Evolutionary conservation across 2,888 invertebrate genomes (phyloP), one percentile per base, ranked within the genome.

Genomic region (Hypena proboscidalis): DNA sequence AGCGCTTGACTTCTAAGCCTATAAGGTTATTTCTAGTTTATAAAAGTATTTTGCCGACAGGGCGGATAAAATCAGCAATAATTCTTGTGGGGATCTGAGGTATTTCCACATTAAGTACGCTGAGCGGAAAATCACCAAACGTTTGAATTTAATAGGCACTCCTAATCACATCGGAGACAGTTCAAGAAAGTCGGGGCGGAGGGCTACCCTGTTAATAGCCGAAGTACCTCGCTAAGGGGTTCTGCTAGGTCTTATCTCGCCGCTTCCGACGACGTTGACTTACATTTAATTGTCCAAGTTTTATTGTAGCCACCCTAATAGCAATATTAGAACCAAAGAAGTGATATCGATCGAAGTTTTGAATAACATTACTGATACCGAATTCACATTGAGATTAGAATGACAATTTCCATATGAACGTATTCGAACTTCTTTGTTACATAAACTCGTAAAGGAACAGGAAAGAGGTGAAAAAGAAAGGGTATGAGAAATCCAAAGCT

Each of bases 201-300:
- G 60, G 74, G 81, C 68, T 76, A 78, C 84, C 82, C 78, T 80
- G 76, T 77, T 85, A 85, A 83, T 84, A 81, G 85, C 78, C 76
- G 73, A 77, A 83, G 84, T 82, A 78, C 77, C 67, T 70, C 74
- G 76, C 73, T 70, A 75, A 79, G 79, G 83, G 80, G 80, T 74
- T 78, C 74, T 77, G 68, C 77, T 76, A 78, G 80, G 79, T 82
- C 85, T 87, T 88, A 88, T 88, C 87, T 85, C 65, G 70, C 75
- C 70, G 72, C 74, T 74, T 70, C 81, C 82, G 73, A 76, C 79
- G 76, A 70, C 82, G 74, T 75, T 77, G 80, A 85, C 80, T 87
- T 82, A 85, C 84, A 81, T 88, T 87, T 88, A 88, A 89, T 84
- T 88, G 88, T 86, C 76, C 78, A 89, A 89, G 86, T 89, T 88